phyloP scores from a whole-genome alignment of 92 coral and sea anemone species.

The Umimayanthus chanpuru region DNA sequence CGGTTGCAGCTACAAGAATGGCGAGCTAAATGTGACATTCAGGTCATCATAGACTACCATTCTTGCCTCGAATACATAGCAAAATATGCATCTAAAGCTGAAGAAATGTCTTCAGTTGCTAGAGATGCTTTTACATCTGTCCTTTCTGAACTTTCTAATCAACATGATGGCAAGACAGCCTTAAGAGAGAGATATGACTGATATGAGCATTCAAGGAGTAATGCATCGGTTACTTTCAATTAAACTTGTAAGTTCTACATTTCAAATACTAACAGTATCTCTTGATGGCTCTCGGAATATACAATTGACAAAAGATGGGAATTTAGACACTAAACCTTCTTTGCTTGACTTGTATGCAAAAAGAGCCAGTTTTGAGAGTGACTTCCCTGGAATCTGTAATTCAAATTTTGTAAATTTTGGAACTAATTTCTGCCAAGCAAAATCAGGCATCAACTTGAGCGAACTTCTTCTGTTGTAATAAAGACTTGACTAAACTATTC shows the following conservation, averaged over 20 bases:
- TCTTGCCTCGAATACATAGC: conserved; percentile 48
- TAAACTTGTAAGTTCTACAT: conserved; percentile 57
- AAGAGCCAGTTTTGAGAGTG: conserved; percentile 36
- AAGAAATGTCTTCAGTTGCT: conserved; percentile 34
- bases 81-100: conserved; percentile 34
- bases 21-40: conserved; percentile 58
- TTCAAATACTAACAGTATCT: conserved; percentile 57
- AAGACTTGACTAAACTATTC: conserved; percentile 53
- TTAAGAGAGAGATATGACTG: conserved; percentile 48
- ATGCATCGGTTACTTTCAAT: conserved; percentile 65
- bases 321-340: conserved; percentile 49
- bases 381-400: conserved; percentile 46
- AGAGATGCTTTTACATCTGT: conserved; percentile 37
- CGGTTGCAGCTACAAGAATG: conserved; percentile 58
- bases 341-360: conserved; percentile 62
- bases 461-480: conserved; percentile 44
- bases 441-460: conserved; percentile 31
- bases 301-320: conserved; percentile 19
- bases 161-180: conserved; percentile 5
- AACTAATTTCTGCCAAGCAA: conserved; percentile 39
- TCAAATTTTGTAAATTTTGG: conserved; percentile 54
- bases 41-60: conserved; percentile 54
- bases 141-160: background rate
- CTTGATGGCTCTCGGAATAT: conserved; percentile 67
- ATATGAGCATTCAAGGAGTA: conserved; percentile 67